Evolutionary conservation across 2,113 vertebrate species (phyloP).

Genomic region (Lutjanus erythropterus): DNA sequence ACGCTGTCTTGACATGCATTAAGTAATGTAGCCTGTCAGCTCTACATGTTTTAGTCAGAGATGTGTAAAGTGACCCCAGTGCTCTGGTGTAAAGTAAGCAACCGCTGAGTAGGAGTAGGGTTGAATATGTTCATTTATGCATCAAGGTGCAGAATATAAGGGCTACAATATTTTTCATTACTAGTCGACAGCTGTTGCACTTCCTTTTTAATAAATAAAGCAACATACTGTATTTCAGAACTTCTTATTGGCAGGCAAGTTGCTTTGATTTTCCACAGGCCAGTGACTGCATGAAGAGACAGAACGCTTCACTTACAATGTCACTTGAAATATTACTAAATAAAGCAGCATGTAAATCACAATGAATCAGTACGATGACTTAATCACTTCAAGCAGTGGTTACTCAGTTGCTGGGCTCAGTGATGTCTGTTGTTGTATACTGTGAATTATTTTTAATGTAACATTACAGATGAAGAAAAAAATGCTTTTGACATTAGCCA

Average conservation of each 20-base stretch:
- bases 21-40: background rate
- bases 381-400: background rate
- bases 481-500: background rate
- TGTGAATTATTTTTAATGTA: slow-evolving; percentile 6
- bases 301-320: background rate
- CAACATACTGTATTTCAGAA: background rate
- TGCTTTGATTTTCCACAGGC: background rate
- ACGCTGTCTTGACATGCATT: background rate
- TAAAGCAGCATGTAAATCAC: slow-evolving; percentile 5
- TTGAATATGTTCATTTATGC: background rate
- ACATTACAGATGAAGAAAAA: background rate
- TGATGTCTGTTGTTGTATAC: background rate
- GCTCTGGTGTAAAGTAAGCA: background rate
- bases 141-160: background rate
- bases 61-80: background rate
- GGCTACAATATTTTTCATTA: background rate
- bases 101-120: background rate
- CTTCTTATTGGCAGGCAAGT: background rate
- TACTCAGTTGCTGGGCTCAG: background rate
- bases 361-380: background rate
- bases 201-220: background rate
- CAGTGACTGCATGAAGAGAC: background rate
- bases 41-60: background rate
- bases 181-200: background rate
- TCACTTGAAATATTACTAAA: background rate